These are phyloP conservation scores for Tylochromis polylepis DNA, from an alignment of 2,113 vertebrate genomes.

Conservation along the genomic window DNA sequence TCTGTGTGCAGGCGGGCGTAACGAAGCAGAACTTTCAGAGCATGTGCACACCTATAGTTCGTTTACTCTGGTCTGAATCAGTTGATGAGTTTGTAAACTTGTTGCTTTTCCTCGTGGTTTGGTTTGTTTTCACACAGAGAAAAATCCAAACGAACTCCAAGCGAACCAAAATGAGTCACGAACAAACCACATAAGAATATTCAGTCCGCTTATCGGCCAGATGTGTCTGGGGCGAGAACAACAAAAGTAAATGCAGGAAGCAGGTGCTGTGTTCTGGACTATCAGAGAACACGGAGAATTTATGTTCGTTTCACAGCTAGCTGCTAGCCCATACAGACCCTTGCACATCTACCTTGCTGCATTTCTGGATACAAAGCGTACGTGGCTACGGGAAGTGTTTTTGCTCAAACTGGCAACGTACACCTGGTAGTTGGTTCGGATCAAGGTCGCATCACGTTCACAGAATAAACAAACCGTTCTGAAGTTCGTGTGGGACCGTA, in stretches of 20 bases:
- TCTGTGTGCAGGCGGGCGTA: neutral
- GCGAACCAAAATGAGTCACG: neutral
- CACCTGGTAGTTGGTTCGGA: neutral
- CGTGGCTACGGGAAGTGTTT: no score
- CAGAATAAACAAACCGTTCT: neutral
- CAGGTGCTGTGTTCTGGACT: neutral
- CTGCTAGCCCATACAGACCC: neutral
- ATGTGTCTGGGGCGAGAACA: neutral
- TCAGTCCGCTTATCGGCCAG: rapidly evolving
- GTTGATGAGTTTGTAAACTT: neutral
- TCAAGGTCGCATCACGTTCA: neutral
- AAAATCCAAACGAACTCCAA: neutral
- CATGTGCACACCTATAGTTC: neutral
- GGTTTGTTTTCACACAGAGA: neutral
- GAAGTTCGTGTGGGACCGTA: neutral
- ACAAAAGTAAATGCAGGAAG: neutral
- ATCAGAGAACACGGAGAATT: neutral
- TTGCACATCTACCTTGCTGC: neutral
- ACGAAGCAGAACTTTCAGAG: neutral
- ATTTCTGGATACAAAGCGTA: neutral
- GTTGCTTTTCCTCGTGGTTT: neutral
- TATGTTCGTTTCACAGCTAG: neutral
- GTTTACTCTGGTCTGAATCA: neutral
- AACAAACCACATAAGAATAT: neutral
- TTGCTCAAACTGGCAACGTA: neutral